phyloP scores from a whole-genome alignment of 2,113 vertebrate species.

The Notiomystis cincta region DNA sequence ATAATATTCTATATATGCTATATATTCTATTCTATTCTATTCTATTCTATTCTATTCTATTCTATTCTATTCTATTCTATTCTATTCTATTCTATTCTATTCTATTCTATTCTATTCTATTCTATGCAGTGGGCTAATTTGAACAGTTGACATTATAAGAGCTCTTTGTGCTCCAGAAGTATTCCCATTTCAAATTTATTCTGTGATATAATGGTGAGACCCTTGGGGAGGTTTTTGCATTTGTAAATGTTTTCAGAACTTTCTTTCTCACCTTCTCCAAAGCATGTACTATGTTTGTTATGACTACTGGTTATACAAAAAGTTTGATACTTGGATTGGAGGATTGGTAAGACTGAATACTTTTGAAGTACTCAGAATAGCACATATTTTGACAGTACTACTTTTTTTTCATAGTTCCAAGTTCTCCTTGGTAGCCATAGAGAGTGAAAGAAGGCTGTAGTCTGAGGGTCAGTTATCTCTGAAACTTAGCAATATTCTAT shows the following conservation, averaged over 20 bases:
- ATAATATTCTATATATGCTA: no score
- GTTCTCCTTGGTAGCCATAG: background rate
- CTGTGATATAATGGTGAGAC: background rate
- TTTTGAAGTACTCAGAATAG: background rate
- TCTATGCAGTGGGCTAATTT: background rate
- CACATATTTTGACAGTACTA: background rate
- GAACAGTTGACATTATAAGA: background rate
- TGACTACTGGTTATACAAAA: background rate
- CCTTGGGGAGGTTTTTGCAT: background rate
- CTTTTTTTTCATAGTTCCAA: background rate
- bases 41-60: background rate
- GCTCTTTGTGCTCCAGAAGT: background rate
- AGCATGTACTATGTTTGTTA: background rate
- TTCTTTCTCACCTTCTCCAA: background rate
- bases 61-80: no score
- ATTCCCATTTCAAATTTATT: background rate
- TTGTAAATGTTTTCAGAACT: background rate
- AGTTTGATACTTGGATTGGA: background rate
- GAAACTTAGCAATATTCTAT: background rate
- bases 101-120: no score
- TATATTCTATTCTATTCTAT: no score
- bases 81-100: no score
- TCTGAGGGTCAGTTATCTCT: background rate
- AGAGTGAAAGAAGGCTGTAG: background rate
- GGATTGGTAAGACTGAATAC: background rate